A percentile compares a stretch with the other conserved stretches of the same genome.
phyloP scores from a whole-genome alignment of 2,797 vertebrate genomes.

The Tenualosa thibaudeaui region DNA sequence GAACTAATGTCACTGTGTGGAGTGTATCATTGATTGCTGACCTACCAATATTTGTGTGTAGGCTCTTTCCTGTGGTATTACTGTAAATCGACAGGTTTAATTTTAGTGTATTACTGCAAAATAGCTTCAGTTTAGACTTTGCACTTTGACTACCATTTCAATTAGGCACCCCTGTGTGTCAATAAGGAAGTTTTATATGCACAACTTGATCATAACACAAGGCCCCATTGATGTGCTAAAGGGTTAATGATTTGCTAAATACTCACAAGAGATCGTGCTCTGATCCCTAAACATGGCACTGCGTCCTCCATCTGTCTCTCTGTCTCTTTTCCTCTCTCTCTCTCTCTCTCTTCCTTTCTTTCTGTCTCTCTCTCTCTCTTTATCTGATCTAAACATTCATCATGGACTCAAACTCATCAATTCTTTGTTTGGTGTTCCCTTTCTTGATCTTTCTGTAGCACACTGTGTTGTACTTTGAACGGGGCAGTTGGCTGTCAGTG shows the following conservation, averaged over 20 bases:
- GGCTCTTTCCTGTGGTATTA: no score
- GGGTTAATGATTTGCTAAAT: not conserved
- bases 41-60: no score
- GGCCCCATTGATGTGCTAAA: not conserved
- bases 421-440: conserved; percentile 91
- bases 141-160: no score
- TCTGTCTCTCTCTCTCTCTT: not conserved
- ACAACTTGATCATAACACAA: not conserved
- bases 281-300: not conserved
- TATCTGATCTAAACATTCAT: conserved; percentile 71
- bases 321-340: no score
- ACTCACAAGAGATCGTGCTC: not conserved
- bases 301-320: no score
- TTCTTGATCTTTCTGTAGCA: conserved; percentile 89
- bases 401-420: conserved; percentile 93
- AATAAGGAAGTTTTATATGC: not conserved
- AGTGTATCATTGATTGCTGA: no score
- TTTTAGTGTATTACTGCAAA: no score
- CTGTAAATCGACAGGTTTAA: no score
- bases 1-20: no score
- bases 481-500: conserved; percentile 62
- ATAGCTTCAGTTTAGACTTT: no score
- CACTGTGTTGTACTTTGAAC: conserved; percentile 85
- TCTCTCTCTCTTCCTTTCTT: no score
- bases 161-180: not conserved